These are phyloP conservation scores for Sternarchorhynchus goeldii DNA, from an alignment of 2,797 vertebrate species.

Conservation along the genomic window DNA sequence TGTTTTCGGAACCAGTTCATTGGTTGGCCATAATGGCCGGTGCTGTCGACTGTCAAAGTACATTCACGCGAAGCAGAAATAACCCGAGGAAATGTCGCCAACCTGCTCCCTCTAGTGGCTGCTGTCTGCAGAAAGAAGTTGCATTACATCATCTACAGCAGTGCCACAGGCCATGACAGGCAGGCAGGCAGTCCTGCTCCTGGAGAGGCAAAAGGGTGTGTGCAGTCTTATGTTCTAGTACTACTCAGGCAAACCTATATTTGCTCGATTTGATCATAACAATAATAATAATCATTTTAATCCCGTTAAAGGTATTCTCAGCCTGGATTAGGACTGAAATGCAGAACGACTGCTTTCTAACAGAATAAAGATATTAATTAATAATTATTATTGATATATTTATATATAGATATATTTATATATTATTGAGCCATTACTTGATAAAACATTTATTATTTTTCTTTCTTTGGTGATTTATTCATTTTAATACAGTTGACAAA, in stretches of 20 bases:
- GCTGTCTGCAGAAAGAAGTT: background rate
- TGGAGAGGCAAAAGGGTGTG: background rate
- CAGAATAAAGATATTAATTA: too few species aligned
- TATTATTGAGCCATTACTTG: background rate
- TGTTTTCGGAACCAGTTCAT: background rate
- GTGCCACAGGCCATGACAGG: background rate
- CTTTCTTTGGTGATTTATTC: too few species aligned
- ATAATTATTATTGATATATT: too few species aligned
- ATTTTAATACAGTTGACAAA: too few species aligned
- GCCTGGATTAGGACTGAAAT: background rate
- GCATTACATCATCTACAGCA: slow-evolving; percentile 35
- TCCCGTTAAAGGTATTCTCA: background rate
- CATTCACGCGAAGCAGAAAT: too few species aligned
- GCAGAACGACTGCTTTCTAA: too few species aligned
- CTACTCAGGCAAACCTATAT: background rate
- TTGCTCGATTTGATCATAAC: background rate
- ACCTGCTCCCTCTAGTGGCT: slow-evolving; percentile 29
- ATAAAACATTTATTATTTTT: background rate
- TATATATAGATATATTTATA: too few species aligned
- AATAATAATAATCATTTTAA: too few species aligned
- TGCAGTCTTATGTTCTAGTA: background rate
- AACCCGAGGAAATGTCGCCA: too few species aligned
- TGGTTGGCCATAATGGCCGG: too few species aligned
- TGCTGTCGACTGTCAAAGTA: too few species aligned
- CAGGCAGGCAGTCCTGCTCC: background rate